phyloP scores from a whole-genome alignment of 1,140 invertebrate genomes.

The Planococcus citri region DNA sequence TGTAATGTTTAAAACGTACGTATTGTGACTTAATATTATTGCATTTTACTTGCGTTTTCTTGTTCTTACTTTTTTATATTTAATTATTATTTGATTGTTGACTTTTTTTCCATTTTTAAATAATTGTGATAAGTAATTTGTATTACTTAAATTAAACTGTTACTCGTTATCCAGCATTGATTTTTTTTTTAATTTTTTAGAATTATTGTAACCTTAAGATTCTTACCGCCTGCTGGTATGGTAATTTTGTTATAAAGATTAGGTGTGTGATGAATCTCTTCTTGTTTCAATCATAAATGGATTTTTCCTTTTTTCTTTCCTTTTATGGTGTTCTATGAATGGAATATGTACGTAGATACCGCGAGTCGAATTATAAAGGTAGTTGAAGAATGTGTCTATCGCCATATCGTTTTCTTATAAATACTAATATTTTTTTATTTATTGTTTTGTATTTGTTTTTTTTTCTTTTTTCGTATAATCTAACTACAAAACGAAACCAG shows the following conservation, averaged over 20 bases:
- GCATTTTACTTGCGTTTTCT: neutral
- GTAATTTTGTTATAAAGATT: too few species aligned
- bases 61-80: neutral
- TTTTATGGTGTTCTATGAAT: too few species aligned
- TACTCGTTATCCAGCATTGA: too few species aligned
- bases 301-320: too few species aligned
- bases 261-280: too few species aligned
- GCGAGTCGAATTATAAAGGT: too few species aligned
- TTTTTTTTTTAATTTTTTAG: too few species aligned
- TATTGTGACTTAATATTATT: neutral
- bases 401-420: neutral
- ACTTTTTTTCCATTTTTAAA: neutral
- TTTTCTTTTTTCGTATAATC: too few species aligned
- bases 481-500: neutral
- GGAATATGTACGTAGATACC: too few species aligned
- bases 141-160: neutral
- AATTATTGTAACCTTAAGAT: too few species aligned
- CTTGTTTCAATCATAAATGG: too few species aligned
- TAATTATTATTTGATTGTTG: neutral
- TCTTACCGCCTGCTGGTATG: too few species aligned
- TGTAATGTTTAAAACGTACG: neutral
- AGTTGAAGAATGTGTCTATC: neutral
- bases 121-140: neutral
- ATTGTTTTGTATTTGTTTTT: neutral
- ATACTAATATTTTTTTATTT: neutral